Percentiles rank a stretch among this genome's conserved stretches.
phyloP scores from a whole-genome alignment of 53 echinoderm and acorn worm genomes.

The Zoroaster sp. region DNA sequence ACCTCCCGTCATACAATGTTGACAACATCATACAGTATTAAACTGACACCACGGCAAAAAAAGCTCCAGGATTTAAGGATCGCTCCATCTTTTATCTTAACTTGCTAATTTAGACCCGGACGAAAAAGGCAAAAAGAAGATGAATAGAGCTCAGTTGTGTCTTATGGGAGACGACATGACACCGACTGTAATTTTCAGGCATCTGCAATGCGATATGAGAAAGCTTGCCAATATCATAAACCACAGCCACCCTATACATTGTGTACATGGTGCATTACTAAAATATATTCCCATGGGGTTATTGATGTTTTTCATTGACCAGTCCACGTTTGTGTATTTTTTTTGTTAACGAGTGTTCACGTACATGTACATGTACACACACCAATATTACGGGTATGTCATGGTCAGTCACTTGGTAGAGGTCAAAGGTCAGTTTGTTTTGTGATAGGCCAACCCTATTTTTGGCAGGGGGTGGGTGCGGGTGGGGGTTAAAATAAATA shows the following conservation, averaged over 20 bases:
- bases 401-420: too few relatives aligned
- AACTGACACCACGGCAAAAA: not conserved
- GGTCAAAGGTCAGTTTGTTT: too few relatives aligned
- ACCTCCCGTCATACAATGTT: not conserved
- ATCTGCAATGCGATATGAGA: constrained; percentile 44
- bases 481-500: too few relatives aligned
- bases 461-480: too few relatives aligned
- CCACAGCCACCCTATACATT: not conserved
- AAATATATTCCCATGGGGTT: not conserved
- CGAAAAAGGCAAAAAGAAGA: not conserved
- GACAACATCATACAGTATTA: not conserved
- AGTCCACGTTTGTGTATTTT: not conserved
- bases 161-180: constrained; percentile 45
- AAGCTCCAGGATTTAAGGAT: constrained; percentile 3
- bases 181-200: constrained; percentile 49
- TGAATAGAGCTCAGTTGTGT: not conserved
- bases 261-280: constrained; percentile 12
- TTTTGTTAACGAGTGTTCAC: too few relatives aligned
- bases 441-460: too few relatives aligned
- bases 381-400: too few relatives aligned
- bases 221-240: constrained; percentile 23
- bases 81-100: not conserved
- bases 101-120: not conserved
- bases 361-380: too few relatives aligned
- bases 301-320: not conserved